Conservation (phyloP, 2,888 invertebrate genomes). For the Chloroclystis v-ata region DNA sequence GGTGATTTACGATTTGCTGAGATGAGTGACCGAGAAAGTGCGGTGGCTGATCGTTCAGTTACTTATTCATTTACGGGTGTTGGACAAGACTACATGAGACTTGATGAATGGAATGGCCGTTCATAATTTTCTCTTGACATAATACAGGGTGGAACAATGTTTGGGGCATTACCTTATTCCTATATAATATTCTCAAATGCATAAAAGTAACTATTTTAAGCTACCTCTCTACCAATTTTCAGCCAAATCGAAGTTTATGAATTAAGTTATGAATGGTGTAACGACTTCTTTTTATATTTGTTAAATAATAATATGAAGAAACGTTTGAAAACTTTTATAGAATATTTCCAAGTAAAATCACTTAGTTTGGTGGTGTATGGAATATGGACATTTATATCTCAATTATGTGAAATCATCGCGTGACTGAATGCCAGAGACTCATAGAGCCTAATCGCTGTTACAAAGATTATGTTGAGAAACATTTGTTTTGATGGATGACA, state of each 20-base stretch:
- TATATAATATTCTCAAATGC: no score
- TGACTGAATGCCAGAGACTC: background rate
- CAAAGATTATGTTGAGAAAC: background rate
- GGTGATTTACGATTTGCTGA: slow-evolving; percentile 23
- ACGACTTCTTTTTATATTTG: no score
- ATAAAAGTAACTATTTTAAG: no score
- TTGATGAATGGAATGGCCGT: no score
- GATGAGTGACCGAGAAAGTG: slow-evolving; percentile 25
- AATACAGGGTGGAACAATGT: no score
- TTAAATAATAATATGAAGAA: no score
- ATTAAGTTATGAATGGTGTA: no score
- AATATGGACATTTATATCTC: background rate
- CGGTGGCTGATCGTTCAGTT: slow-evolving; percentile 17
- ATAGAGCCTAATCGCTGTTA: background rate
- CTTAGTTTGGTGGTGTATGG: background rate
- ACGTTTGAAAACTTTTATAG: no score
- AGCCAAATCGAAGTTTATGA: no score
- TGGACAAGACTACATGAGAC: background rate
- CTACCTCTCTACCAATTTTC: no score
- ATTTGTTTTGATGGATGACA: background rate
- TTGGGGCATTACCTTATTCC: no score
- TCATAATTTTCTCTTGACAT: no score
- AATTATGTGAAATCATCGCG: background rate
- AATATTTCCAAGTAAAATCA: background rate
- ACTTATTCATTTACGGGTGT: slow-evolving; percentile 10